These are phyloP conservation scores for Neocloeon triangulifer DNA, from an alignment of 1,140 invertebrate species.

Conservation along the genomic window DNA sequence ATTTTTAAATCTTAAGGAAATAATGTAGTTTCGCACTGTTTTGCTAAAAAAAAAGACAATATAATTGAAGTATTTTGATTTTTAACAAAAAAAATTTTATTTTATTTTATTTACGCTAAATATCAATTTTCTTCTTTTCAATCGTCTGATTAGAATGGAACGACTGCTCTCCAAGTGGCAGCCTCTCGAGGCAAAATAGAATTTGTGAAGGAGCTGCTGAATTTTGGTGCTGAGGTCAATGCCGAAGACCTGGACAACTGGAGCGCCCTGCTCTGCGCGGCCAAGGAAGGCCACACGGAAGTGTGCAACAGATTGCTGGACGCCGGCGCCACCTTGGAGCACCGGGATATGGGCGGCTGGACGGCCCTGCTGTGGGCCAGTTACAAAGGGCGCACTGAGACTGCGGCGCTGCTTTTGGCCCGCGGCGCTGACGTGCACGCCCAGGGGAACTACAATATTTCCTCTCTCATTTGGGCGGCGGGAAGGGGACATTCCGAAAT, in stretches of 20 bases:
- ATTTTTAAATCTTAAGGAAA: too few species aligned
- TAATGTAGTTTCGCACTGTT: too few species aligned
- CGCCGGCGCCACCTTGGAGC: slow-evolving; percentile 67
- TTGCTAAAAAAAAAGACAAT: too few species aligned
- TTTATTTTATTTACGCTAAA: background rate
- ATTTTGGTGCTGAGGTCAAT: slow-evolving; percentile 70
- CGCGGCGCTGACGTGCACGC: slow-evolving; percentile 83
- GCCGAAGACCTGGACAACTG: slow-evolving; percentile 87
- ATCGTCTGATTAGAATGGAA: slow-evolving; percentile 50
- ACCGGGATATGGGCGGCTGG: slow-evolving; percentile 91
- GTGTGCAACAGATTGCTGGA: slow-evolving; percentile 67
- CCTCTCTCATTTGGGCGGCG: slow-evolving; percentile 80
- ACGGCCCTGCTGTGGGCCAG: slow-evolving; percentile 93
- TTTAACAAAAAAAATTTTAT: slow-evolving; percentile 1
- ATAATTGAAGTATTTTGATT: background rate
- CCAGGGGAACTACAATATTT: slow-evolving; percentile 88
- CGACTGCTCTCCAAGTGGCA: slow-evolving; percentile 76
- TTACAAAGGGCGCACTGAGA: slow-evolving; percentile 69
- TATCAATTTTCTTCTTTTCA: too few species aligned
- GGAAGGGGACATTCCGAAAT: slow-evolving; percentile 75
- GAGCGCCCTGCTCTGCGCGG: slow-evolving; percentile 72
- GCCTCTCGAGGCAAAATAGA: slow-evolving; percentile 52
- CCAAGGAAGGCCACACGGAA: slow-evolving; percentile 70
- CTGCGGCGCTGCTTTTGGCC: slow-evolving; percentile 62
- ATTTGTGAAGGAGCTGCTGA: slow-evolving; percentile 62